Evolutionary conservation across 2,888 invertebrate species (phyloP).

Genomic region (Orthonevra nobilis): DNA sequence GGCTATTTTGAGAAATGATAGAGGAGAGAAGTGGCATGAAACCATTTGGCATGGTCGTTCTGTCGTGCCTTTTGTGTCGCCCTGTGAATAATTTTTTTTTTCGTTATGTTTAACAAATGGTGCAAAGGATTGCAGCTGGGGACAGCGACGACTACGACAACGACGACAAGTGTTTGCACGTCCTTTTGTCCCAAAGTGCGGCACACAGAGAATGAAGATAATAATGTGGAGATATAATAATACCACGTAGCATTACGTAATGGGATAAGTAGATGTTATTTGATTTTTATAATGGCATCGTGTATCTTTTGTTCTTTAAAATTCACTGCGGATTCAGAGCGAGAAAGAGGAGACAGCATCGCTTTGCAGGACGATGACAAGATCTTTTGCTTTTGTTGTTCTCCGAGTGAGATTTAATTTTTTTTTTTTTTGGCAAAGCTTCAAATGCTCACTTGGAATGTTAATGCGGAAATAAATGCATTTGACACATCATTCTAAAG

Average conservation of each 20-base stretch:
- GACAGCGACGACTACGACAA: too few species aligned
- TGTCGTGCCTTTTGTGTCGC: constrained; percentile 43
- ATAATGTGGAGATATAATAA: constrained; percentile 67
- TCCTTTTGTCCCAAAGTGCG: constrained; percentile 47
- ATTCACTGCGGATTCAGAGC: background rate
- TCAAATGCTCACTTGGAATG: constrained; percentile 65
- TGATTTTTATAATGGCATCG: constrained; percentile 63
- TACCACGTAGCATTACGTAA: constrained; percentile 69
- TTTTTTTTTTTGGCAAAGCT: constrained; percentile 64
- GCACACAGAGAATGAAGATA: constrained; percentile 43
- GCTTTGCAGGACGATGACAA: background rate
- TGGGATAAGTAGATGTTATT: constrained; percentile 71
- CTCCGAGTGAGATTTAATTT: constrained; percentile 51
- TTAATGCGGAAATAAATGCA: constrained; percentile 69
- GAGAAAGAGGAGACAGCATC: constrained; percentile 4
- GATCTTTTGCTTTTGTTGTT: constrained; percentile 5
- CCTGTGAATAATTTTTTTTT: constrained; percentile 33
- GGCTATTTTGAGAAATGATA: background rate
- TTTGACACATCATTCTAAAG: constrained; percentile 67
- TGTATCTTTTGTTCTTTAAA: background rate
- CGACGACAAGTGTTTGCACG: constrained; percentile 67
- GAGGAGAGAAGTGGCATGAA: constrained; percentile 14
- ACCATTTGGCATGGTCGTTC: constrained; percentile 57
- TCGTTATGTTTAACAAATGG: constrained; percentile 19
- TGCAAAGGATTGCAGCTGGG: constrained; percentile 54